phyloP scores from a whole-genome alignment of 2,888 invertebrate species.

The Rosalia funebris region DNA sequence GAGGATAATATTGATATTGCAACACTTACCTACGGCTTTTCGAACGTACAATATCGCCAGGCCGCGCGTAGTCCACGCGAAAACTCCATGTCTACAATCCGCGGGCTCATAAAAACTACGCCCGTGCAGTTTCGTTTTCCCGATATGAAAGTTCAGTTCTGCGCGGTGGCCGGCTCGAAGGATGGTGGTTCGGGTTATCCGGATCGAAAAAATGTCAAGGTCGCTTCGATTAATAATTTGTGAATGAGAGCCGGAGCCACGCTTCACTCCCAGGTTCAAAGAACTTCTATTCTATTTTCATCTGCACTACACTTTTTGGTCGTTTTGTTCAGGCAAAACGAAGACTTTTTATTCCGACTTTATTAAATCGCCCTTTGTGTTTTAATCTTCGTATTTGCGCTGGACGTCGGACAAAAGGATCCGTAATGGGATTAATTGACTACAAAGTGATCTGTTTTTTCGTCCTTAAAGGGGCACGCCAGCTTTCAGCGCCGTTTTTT shows the following conservation, averaged over 20 bases:
- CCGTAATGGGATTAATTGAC: not conserved
- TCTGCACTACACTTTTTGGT: conserved; percentile 15
- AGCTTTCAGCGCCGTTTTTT: no score
- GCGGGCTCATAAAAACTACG: conserved; percentile 30
- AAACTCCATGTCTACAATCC: conserved; percentile 4
- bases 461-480: not conserved
- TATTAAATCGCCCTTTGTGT: conserved; percentile 13
- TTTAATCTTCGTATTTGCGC: conserved; percentile 2
- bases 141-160: conserved; percentile 39
- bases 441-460: not conserved
- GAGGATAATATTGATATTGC: conserved; percentile 60
- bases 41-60: conserved; percentile 26
- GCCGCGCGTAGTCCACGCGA: not conserved
- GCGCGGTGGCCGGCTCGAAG: conserved; percentile 45
- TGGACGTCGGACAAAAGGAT: not conserved
- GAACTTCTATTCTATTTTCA: conserved; percentile 46
- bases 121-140: conserved; percentile 16
- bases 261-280: conserved; percentile 50
- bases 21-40: conserved; percentile 55
- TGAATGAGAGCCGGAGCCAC: conserved; percentile 56
- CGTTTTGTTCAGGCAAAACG: conserved; percentile 15
- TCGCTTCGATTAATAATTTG: conserved; percentile 62
- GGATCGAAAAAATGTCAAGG: conserved; percentile 62
- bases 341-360: conserved; percentile 20
- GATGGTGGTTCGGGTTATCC: conserved; percentile 53